Percentiles rank a stretch among this genome's conserved stretches.
phyloP scores from a whole-genome alignment of 1,140 invertebrate genomes.

The Tetramorium parvispinum region DNA sequence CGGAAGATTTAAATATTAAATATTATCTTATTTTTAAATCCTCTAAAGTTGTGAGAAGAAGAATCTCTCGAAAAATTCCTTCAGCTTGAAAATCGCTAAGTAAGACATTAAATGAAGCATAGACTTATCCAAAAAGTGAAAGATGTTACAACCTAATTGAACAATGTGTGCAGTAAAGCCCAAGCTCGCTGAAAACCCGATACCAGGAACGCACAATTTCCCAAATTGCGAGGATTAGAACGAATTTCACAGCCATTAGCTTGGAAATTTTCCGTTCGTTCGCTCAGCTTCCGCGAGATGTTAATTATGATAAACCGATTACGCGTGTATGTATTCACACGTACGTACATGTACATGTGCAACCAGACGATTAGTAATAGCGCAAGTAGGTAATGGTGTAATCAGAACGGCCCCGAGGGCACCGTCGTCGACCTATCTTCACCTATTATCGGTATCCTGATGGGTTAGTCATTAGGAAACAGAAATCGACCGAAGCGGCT shows the following conservation, averaged over 20 bases:
- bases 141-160: not conserved
- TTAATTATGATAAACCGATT: constrained; percentile 62
- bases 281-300: constrained; percentile 41
- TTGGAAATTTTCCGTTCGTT: constrained; percentile 53
- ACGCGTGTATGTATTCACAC: not conserved
- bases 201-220: constrained; percentile 40
- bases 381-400: constrained; percentile 62
- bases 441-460: constrained; percentile 48
- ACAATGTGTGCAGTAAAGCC: not conserved
- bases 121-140: not conserved
- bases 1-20: not conserved
- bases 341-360: not conserved
- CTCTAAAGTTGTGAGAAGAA: not conserved
- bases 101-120: not conserved
- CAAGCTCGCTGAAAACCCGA: not conserved
- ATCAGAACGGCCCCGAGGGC: constrained; percentile 44
- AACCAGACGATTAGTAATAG: constrained; percentile 33
- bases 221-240: constrained; percentile 41
- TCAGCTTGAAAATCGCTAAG: not conserved
- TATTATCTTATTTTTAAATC: not conserved
- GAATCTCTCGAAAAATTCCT: not conserved
- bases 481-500: constrained; percentile 32
- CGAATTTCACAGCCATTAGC: constrained; percentile 47
- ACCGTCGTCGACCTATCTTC: constrained; percentile 48
- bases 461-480: constrained; percentile 34